Evolutionary conservation across 2,113 vertebrate species (phyloP).

Genomic region (Balaenoptera acutorostrata): DNA sequence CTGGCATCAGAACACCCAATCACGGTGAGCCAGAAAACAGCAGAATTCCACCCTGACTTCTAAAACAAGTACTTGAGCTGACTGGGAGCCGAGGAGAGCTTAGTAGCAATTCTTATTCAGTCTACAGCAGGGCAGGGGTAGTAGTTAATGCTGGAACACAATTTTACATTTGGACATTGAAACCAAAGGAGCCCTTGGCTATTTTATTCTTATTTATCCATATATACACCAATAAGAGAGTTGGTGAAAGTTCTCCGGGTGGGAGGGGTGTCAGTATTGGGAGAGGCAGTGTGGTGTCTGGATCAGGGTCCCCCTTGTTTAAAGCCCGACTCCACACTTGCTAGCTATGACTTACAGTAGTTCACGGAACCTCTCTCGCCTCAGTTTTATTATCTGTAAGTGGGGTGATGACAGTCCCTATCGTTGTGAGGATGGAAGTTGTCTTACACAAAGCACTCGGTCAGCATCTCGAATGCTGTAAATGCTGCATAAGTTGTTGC

Average conservation of each 20-base stretch:
- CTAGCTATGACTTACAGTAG: not conserved
- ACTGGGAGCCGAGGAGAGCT: not conserved
- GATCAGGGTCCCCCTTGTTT: not conserved
- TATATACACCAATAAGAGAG: not conserved
- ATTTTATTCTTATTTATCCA: not conserved
- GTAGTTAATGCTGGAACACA: accelerated
- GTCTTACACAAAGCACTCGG: not conserved
- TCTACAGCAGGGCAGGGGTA: accelerated
- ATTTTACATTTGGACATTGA: not conserved
- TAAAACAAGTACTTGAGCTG: too few species aligned
- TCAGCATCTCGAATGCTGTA: accelerated
- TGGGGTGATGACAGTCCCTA: not conserved
- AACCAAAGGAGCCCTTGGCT: not conserved
- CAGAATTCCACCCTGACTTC: not conserved
- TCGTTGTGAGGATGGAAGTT: not conserved
- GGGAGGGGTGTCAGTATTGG: not conserved
- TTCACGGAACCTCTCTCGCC: not conserved
- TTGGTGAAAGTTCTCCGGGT: not conserved
- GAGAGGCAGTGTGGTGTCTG: not conserved
- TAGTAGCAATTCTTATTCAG: not conserved
- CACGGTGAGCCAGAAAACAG: too few species aligned
- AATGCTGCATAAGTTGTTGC: not conserved
- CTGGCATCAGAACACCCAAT: not conserved
- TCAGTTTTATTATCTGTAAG: not conserved
- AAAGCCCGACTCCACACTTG: not conserved